These are phyloP conservation scores for Quadroppia sp. DNA, from an alignment of 2,888 invertebrate genomes.

Conservation along the genomic window DNA sequence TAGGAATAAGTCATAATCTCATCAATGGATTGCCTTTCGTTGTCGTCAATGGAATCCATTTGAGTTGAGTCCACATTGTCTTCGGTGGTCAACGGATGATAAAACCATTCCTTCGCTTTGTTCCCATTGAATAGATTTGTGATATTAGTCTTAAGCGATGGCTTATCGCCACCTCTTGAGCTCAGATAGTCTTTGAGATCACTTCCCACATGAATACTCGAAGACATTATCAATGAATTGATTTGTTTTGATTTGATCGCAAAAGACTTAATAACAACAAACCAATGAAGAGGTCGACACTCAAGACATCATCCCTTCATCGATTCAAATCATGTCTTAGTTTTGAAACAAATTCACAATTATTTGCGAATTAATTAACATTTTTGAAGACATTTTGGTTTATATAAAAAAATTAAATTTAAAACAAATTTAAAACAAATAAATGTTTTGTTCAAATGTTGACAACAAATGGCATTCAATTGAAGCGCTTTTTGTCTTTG, in stretches of 20 bases:
- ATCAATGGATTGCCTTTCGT: neutral
- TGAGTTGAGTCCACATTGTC: too few relatives aligned
- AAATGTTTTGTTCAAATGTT: neutral
- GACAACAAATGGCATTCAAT: neutral
- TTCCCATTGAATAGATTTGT: neutral
- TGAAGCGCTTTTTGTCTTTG: neutral
- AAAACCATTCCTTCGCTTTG: constrained; percentile 38
- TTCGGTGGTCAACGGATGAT: constrained; percentile 38
- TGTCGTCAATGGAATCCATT: too few relatives aligned
- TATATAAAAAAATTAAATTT: too few relatives aligned
- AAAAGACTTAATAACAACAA: neutral
- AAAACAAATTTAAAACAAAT: neutral
- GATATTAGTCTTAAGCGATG: constrained; percentile 4
- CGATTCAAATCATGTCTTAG: too few relatives aligned
- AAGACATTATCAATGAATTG: constrained; percentile 14
- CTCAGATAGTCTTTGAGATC: constrained; percentile 40
- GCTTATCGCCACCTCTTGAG: constrained; percentile 8
- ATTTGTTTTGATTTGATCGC: constrained; percentile 10
- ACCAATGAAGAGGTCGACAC: neutral
- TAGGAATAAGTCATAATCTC: too few relatives aligned
- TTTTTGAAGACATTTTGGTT: too few relatives aligned
- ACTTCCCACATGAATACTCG: constrained; percentile 28
- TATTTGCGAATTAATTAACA: too few relatives aligned
- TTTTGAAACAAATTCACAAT: neutral
- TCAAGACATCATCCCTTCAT: neutral